A percentile compares a stretch with the other conserved stretches of the same genome.
These are phyloP conservation scores for Scarus forsteni DNA, from an alignment of 2,797 vertebrate genomes.

Conservation along the genomic window DNA sequence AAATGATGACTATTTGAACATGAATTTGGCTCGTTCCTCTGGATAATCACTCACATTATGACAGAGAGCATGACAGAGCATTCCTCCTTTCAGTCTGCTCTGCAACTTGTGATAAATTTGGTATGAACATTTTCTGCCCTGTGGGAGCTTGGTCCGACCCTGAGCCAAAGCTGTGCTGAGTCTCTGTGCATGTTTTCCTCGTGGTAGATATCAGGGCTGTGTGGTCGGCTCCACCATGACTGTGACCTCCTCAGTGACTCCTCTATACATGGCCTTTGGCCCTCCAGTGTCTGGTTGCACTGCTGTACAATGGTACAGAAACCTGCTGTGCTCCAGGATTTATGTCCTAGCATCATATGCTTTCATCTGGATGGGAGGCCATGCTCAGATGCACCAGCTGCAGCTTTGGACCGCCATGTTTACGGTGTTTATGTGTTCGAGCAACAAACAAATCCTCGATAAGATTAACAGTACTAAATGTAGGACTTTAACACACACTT, in stretches of 20 bases:
- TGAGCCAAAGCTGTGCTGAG: constrained; percentile 27
- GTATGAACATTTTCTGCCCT: constrained; percentile 32
- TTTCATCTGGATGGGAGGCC: constrained; percentile 47
- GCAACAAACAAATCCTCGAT: not conserved
- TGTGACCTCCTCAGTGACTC: constrained; percentile 14
- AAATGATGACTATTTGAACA: not conserved
- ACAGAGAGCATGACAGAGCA: constrained; percentile 21
- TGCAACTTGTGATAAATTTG: constrained; percentile 21
- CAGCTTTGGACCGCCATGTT: constrained; percentile 16
- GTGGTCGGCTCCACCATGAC: constrained; percentile 52
- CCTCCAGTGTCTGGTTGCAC: constrained; percentile 26
- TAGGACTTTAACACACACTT: too few species aligned
- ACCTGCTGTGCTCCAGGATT: constrained; percentile 14
- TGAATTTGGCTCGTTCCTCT: not conserved
- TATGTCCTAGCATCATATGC: constrained; percentile 8
- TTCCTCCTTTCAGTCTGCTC: constrained; percentile 13
- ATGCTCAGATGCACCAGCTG: constrained; percentile 4
- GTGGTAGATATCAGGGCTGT: constrained; percentile 25
- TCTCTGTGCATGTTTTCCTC: constrained; percentile 1
- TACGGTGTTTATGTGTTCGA: constrained; percentile 15
- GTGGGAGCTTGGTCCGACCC: constrained; percentile 20
- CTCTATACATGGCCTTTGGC: constrained; percentile 21
- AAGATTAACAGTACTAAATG: too few species aligned
- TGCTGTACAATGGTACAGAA: constrained; percentile 18
- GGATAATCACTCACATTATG: constrained; percentile 6